Evolutionary conservation across 2,113 vertebrate species (phyloP).

Genomic region (Cynocephalus volans): DNA sequence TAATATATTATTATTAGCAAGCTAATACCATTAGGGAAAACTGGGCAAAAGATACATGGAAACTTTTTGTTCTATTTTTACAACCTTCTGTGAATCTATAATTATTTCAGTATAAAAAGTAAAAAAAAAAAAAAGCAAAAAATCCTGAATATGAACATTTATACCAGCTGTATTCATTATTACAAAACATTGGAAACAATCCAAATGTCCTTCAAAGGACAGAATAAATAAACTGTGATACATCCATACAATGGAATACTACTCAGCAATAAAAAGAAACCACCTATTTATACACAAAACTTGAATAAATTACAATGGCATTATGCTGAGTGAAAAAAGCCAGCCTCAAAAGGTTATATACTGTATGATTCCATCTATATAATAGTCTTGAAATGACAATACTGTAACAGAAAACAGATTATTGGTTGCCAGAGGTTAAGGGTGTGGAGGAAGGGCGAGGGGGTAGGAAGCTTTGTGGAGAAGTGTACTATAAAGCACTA

Average conservation of each 20-base stretch:
- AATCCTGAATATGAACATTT: slow-evolving; percentile 1
- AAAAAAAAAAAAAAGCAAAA: too few species aligned
- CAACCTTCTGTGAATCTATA: too few species aligned
- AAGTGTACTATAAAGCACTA: not conserved
- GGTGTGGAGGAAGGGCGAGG: not conserved
- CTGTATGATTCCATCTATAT: too few species aligned
- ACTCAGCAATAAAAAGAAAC: not conserved
- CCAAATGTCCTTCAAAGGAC: not conserved
- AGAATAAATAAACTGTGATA: not conserved
- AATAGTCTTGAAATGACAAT: too few species aligned
- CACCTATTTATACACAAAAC: not conserved
- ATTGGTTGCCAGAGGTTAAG: not conserved
- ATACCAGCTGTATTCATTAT: not conserved
- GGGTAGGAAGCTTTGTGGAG: not conserved
- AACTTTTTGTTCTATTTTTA: too few species aligned
- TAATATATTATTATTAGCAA: too few species aligned
- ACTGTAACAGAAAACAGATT: not conserved
- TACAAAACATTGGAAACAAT: not conserved
- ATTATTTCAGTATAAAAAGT: too few species aligned
- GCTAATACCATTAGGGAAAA: too few species aligned
- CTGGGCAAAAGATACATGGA: too few species aligned
- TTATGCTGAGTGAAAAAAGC: not conserved
- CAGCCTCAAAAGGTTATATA: too few species aligned
- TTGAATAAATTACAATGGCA: not conserved
- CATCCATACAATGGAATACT: not conserved